Base-by-base conservation (phyloP, 2,888 invertebrate genomes). In the Lottia scabra region DNA sequence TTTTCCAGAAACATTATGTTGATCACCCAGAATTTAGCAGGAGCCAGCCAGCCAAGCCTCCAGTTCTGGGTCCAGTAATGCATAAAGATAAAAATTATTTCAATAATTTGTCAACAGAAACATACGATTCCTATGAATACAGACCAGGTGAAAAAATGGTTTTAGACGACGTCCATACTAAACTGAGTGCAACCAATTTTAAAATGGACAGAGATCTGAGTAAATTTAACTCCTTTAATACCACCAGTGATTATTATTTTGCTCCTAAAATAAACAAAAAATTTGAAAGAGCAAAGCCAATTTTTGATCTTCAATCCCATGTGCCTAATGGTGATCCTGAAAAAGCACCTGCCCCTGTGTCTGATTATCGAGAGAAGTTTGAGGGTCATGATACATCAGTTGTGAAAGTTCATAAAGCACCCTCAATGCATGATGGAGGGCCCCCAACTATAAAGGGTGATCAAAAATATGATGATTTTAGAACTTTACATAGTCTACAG, bases 391-490 rank as follows among this genome's bases (percentile, higher is more conserved):
- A 86, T 71, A 84, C 85, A 1, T 73, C 68, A 16, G 68, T 79
- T 6, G 73, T 78, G 62, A 83, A 80, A 69, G 80, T 82, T 8
- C 75, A 79, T 10, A 81, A 80, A 68, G 86, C 83, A 10, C 79
- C 80, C 15, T 79, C 80, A 6, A 81, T 83, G 84, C 85, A 86
- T 68, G 81, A 84, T 79, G 84, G 80, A 15, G 86, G 86, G 2
- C 82, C 84, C 8, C 80, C 84, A 27, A 86, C 88, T 15, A 85
- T 88, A 45, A 84, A 79, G 72, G 88, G 88, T 12, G 87, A 87
- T 73, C 76, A 75, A 5, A 72, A 86, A 46, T 76, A 80, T 66
- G 81, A 79, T 16, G 79, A 82, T 65, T 88, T 84, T 71, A 79
- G 74, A 66, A 87, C 88, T 23, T 83, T 83, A 5, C 81, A 85